Base-by-base conservation (phyloP, 2,888 invertebrate genomes). In the Caenorhabditis sulstoni region DNA sequence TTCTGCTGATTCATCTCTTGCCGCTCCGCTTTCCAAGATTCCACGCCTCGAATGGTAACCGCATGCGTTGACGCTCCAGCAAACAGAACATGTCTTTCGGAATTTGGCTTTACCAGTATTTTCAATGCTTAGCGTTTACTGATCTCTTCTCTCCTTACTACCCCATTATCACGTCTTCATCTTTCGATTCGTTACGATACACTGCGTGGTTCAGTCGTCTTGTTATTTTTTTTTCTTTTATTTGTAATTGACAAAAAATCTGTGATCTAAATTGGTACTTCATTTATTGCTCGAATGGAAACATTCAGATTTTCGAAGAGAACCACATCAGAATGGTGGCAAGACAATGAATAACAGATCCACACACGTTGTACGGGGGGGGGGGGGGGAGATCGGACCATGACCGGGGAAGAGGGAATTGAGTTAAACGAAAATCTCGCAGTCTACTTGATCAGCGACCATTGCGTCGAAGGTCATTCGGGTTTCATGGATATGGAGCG, bases 401-500 rank as follows among this genome's bases (percentile, higher is more conserved):
- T 58, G 73, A 64, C 73, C 73, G 58, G 53, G 57, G 57, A 52
- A 47, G 47, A 41, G 52, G 44, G 44, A 57, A 41, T 41, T 29
- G 29, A 23, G 16, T 85, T 68, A 86, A 62, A 86, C 86, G 76
- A 86, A 86, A 50, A 86, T 86, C 76, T 86, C 86, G 62, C 81
- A 81, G 71, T 86, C 84, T 41, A 81, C 83, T 81, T 85, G 85
- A 62, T 85, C 85, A 64, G 82, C 79, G 57, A 82, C 78, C 79
- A 83, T 81, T 9, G 85, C 84, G 58, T 85, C 82, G 66, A 86
- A 86, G 18, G 82, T 81, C 81, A 81, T 81, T 39, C 85, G 73
- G n/a, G 79, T 79, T 66, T 89, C 89, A 76, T 89, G 88, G 37
- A 89, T 85, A 57, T 87, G 87, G 4, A 89, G 85, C 14, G 88